Base-by-base conservation (phyloP, 2,797 vertebrate species). In the Galago senegalensis region DNA sequence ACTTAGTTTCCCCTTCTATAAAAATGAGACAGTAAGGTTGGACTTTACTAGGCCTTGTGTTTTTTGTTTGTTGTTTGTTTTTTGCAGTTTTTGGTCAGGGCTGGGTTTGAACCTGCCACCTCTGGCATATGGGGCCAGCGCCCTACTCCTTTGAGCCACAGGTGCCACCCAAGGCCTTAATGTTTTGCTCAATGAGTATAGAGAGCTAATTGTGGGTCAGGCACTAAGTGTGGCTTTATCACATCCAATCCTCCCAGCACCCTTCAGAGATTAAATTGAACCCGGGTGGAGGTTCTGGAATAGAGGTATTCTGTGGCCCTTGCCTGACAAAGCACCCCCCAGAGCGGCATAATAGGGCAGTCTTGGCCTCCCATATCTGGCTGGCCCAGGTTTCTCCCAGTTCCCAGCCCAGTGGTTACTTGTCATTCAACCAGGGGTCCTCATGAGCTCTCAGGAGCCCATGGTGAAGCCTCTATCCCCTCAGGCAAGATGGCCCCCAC, bases 401-500 rank as follows among this genome's bases (percentile, higher is more conserved):
- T 40, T 60, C 25, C 25, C 5, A 86, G 67, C 31, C 67, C 3
- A 2, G 2, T n/a, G 10, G 69, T 46, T 29, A 27, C 5, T 46
- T 9, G 2, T 81, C 37, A 11, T 53, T 69, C 37, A 4, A 16
- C 34, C 27, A 60, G 58, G 81, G 70, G 14, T 86, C 9, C 60
- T 34, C 13, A 0, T 0, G 65, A 72, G 34, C 69, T 79, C 76
- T 46, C 37, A 34, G 93, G 86, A 90, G 29, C 69, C 37, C 46
- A 11, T 90, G 21, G 25, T 94, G 61, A 96, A 89, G 29, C 63
- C 82, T 87, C 58, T 96, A 31, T 96, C 46, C 73, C 49, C 94
- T 12, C 95, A 99, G 99, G 99, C 85, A 99, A 98, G 79, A 46
- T 76, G 11, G 98, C 97, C 12, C 97, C 98, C 2, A 98, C 98